phyloP scores from a whole-genome alignment of 2,888 invertebrate species.

The Machimus rusticus region DNA sequence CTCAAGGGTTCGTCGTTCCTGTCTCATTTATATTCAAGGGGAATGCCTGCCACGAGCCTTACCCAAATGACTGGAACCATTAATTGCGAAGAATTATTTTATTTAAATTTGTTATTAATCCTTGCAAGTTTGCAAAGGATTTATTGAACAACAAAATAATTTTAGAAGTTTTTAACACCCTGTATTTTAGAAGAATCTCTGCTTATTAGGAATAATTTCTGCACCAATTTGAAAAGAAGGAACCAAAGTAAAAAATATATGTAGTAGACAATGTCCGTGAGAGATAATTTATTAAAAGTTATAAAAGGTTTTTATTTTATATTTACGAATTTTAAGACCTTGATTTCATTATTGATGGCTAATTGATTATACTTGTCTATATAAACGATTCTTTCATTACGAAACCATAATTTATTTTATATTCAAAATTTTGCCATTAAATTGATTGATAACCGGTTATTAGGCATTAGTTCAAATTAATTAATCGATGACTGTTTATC shows the following conservation, averaged over 20 bases:
- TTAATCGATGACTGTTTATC: too few relatives aligned
- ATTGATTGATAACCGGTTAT: too few relatives aligned
- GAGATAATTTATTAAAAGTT: neutral
- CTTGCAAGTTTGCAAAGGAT: neutral
- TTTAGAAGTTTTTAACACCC: neutral
- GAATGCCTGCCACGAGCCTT: neutral
- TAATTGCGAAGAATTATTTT: neutral
- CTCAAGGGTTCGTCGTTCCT: neutral
- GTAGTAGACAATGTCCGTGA: neutral
- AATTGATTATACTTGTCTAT: too few relatives aligned
- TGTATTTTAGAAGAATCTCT: neutral
- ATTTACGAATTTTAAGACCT: too few relatives aligned
- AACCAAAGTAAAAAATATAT: neutral
- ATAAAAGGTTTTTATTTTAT: too few relatives aligned
- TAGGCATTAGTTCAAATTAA: too few relatives aligned
- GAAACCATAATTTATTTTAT: too few relatives aligned
- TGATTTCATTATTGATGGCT: too few relatives aligned
- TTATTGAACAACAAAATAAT: neutral
- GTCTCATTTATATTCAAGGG: neutral
- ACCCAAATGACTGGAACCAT: neutral
- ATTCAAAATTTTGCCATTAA: too few relatives aligned
- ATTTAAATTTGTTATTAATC: neutral
- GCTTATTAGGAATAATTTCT: too few relatives aligned
- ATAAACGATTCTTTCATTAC: too few relatives aligned
- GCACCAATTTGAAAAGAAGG: too few relatives aligned